Base-by-base conservation (phyloP, 2,888 invertebrate genomes). In the Campoletis raptor region DNA sequence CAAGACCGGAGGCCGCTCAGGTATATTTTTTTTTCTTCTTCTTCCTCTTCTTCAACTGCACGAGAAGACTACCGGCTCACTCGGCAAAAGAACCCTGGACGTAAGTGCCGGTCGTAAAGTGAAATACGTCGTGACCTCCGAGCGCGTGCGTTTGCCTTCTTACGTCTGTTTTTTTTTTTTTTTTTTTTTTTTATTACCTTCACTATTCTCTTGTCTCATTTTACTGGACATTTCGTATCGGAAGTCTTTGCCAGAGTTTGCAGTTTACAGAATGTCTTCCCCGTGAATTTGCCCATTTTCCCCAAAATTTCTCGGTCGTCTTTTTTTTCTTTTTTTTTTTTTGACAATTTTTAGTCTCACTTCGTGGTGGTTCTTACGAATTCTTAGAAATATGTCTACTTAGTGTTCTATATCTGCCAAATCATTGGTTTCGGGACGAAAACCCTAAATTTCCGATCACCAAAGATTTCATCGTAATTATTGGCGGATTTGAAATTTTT, bases 51-150 rank as follows among this genome's bases (percentile, higher is more conserved):
- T 73, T 24, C 48, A 40, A 45, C 45, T 70, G 57, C 69, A 64
- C 30, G 76, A 61, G 66, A 57, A 54, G 42, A 48, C 72, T 78
- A 78, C 67, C 67, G 57, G 67, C 73, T 48, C 64, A 72, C 85
- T 72, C 45, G 45, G 54, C 82, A 77, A 80, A 81, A 77, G 88
- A 89, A 87, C 89, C 90, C 90, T 72, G 70, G 89, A 90, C 91
- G 90, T 91, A 92, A 92, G 92, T 91, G 90, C 90, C 86, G 82
- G 87, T 92, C 91, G 91, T 92, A 92, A 92, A 92, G 91, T 91
- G 90, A 92, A 92, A 89, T 89, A 90, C 90, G 72, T 89, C 88
- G 80, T 88, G 89, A 90, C 89, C 89, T 90, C 89, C 89, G 42
- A 57, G 72, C 70, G 45, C 80, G 84, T 76, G 64, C 84, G 84